phyloP scores from a whole-genome alignment of 2,113 vertebrate genomes.

The Anhinga anhinga region DNA sequence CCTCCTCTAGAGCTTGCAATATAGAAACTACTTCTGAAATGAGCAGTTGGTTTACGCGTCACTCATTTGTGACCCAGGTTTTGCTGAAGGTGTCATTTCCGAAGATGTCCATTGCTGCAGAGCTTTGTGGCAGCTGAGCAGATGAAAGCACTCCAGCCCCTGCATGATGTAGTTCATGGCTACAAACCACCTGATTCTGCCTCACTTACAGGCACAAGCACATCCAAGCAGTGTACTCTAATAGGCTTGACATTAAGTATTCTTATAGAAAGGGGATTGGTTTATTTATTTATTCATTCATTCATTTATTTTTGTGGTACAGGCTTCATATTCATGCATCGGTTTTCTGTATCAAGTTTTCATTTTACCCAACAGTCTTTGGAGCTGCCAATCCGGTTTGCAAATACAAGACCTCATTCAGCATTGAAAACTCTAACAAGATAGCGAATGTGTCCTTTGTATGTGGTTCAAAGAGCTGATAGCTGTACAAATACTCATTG shows the following conservation, averaged over 20 bases:
- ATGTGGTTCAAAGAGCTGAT: neutral
- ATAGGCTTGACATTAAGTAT: neutral
- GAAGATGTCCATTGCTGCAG: neutral
- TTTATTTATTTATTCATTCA: too few species aligned
- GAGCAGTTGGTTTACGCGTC: neutral
- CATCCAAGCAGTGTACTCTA: neutral
- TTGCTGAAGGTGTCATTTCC: neutral
- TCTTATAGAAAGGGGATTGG: neutral
- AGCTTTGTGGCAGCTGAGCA: neutral
- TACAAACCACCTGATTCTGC: neutral
- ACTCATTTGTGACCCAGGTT: neutral
- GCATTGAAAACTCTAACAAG: neutral
- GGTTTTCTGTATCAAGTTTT: neutral
- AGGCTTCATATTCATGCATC: neutral
- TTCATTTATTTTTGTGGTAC: neutral
- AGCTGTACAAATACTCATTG: neutral
- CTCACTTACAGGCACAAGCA: neutral
- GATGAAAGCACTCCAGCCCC: neutral
- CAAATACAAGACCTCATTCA: neutral
- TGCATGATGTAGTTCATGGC: neutral
- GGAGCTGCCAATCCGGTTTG: neutral
- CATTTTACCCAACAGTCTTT: neutral
- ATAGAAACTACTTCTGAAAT: neutral
- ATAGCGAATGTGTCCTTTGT: neutral
- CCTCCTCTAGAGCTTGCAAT: neutral